Evolutionary conservation across 1,140 invertebrate species (phyloP).

Genomic region (Sinella curviseta): DNA sequence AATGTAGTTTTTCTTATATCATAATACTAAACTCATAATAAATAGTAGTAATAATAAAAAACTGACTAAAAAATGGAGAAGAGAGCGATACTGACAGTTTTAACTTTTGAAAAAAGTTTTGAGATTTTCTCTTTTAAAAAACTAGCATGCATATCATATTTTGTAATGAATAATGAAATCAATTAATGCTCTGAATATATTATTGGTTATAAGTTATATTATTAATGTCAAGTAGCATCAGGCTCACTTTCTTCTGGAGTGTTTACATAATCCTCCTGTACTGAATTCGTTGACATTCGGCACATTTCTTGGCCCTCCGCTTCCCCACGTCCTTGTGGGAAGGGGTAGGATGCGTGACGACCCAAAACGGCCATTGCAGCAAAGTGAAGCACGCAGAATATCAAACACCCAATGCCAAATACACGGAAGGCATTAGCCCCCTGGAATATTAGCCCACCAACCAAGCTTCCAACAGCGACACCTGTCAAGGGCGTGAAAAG

Average conservation of each 20-base stretch:
- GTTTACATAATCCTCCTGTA: slow-evolving; percentile 10
- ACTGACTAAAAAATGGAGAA: background rate
- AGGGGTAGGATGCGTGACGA: background rate
- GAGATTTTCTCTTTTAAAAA: background rate
- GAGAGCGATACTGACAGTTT: slow-evolving; percentile 21
- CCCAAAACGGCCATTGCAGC: background rate
- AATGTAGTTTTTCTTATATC: no score
- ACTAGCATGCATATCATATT: background rate
- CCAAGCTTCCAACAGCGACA: slow-evolving; percentile 72
- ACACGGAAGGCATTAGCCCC: slow-evolving; percentile 68
- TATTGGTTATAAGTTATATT: background rate
- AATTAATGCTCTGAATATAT: no score
- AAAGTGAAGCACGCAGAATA: slow-evolving; percentile 65
- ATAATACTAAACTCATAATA: no score
- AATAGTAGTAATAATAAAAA: slow-evolving; percentile 22
- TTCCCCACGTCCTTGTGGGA: background rate
- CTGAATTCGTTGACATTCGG: background rate
- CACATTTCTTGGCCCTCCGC: slow-evolving; percentile 48
- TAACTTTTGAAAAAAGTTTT: background rate
- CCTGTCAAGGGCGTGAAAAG: slow-evolving; percentile 59
- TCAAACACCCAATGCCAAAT: slow-evolving; percentile 68
- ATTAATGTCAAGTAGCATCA: slow-evolving; percentile 5
- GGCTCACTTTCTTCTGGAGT: slow-evolving; percentile 23
- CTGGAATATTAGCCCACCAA: slow-evolving; percentile 68
- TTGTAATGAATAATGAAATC: no score